phyloP scores from a whole-genome alignment of 2,113 vertebrate genomes.

The Lagopus muta region DNA sequence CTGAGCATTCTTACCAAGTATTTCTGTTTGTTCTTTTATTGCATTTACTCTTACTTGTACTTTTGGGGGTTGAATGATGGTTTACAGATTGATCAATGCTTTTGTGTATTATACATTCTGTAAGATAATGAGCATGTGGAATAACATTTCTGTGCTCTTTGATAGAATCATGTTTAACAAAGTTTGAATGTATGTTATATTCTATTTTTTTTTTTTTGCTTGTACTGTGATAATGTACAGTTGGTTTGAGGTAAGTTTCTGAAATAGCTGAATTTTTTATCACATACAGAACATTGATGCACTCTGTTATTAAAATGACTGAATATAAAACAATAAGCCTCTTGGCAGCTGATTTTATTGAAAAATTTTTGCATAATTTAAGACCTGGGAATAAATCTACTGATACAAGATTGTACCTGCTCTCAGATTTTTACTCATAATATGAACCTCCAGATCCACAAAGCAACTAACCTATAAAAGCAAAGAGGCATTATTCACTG shows the following conservation, averaged over 20 bases:
- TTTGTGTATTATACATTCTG: not conserved
- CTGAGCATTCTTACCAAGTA: conserved; percentile 48
- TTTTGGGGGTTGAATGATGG: conserved; percentile 12
- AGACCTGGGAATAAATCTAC: not conserved
- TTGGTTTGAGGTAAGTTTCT: not conserved
- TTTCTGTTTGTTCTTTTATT: conserved; percentile 43
- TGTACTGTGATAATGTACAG: not conserved
- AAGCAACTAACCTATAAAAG: not conserved
- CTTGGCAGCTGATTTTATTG: not conserved
- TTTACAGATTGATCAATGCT: not conserved
- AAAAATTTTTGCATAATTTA: not conserved
- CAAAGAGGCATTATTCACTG: not conserved
- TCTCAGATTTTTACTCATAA: not conserved
- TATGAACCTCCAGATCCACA: not conserved
- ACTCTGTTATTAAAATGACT: not conserved
- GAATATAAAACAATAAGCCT: not conserved
- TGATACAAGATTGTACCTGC: not conserved
- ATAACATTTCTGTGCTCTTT: not conserved
- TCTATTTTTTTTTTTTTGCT: not conserved
- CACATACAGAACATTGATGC: not conserved
- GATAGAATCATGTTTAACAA: conserved; percentile 26
- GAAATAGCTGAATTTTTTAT: not conserved
- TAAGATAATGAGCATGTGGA: not conserved
- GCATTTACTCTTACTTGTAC: conserved; percentile 29
- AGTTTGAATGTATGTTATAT: not conserved